Base-by-base conservation (phyloP, 2,113 vertebrate species). In the Hippocampus zosterae region DNA sequence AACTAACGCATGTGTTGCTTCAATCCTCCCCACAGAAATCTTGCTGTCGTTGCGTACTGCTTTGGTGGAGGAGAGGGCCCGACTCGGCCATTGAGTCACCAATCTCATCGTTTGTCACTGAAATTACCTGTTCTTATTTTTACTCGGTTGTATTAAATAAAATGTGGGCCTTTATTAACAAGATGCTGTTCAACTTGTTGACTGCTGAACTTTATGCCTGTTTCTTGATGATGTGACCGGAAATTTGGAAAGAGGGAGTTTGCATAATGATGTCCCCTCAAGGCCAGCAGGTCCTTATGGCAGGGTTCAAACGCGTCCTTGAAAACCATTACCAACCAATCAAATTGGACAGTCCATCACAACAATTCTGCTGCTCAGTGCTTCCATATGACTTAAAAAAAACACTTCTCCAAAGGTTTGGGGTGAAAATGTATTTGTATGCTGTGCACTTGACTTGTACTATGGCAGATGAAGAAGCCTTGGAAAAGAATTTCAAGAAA, bases 31-130 rank as follows among this genome's bases (percentile, higher is more conserved):
- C 33, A n/a, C 72, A 89, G 87, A 83, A 7, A 48, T 61, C 0
- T 46, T 81, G 0, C 37, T 76, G 69, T 78, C 74, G 33, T 59
- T 90, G 65, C 79, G 84, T 67, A 53, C 70, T 12, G 80, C 85
- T 3, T 74, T 89, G 48, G 70, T 69, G 4, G 29, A 84, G 37
- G 86, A 86, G 73, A 56, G 21, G 53, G 55, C 69, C 0, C 80
- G 82, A 37, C 21, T 70, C 12, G 68, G 68, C n/a, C 65, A 48
- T 44, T 89, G 56, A 89, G 57, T 66, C 0, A 1, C n/a, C 12
- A 40, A 67, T 18, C 5, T 21, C 55, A 40, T 7, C n/a, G 68
- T 2, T n/a, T 57, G 46, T 57, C 65, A 37, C 3, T 75, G 33
- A 69, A 23, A 23, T 23, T 1, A 59, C 19, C 55, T 61, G 27